These are phyloP conservation scores for Porites evermanni DNA, from an alignment of 92 coral and sea anemone genomes.

Conservation along the genomic window DNA sequence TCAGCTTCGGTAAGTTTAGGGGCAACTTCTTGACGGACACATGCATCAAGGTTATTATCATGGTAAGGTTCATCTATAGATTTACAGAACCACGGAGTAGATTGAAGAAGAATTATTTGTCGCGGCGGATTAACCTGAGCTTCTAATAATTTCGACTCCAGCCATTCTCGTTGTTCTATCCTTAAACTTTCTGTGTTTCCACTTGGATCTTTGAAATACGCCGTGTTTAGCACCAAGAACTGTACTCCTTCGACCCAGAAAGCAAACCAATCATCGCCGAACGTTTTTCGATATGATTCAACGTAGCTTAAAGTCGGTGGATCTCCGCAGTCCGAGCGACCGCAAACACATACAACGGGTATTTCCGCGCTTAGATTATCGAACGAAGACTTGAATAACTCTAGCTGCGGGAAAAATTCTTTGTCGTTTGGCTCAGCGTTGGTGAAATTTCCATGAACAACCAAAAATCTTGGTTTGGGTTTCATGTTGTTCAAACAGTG, in stretches of 20 bases:
- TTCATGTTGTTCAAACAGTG: constrained; percentile 70
- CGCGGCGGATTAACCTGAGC: constrained; percentile 90
- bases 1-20: constrained; percentile 80
- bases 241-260: constrained; percentile 94
- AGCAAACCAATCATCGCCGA: constrained; percentile 91
- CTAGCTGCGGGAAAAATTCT: constrained; percentile 77
- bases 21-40: constrained; percentile 60
- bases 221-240: constrained; percentile 80
- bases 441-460: constrained; percentile 81
- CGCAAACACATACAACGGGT: constrained; percentile 89
- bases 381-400: constrained; percentile 76
- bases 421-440: constrained; percentile 69
- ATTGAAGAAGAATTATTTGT: constrained; percentile 74
- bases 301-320: constrained; percentile 57
- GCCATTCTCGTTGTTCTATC: constrained; percentile 81
- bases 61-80: constrained; percentile 66
- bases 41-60: constrained; percentile 52
- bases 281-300: constrained; percentile 77
- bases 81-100: constrained; percentile 73
- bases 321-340: constrained; percentile 70
- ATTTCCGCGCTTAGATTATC: constrained; percentile 69
- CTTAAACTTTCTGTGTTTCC: constrained; percentile 53
- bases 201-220: constrained; percentile 57
- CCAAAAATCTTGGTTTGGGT: constrained; percentile 85
- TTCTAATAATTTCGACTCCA: constrained; percentile 79